Base-by-base conservation (phyloP, 2,888 invertebrate genomes). In the Polymixis lichenea region DNA sequence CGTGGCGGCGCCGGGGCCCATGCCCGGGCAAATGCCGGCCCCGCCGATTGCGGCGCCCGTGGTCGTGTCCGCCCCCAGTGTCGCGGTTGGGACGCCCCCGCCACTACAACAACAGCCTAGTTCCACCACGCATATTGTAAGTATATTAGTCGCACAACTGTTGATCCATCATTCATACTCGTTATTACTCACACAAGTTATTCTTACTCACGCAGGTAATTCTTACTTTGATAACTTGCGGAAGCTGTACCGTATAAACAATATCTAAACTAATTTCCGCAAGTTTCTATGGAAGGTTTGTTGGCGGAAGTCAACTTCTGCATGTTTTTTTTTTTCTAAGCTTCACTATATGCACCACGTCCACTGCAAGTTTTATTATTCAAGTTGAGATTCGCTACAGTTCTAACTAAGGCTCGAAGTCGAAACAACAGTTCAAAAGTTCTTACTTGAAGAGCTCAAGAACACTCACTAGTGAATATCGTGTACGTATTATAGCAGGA, bases 1-100 rank as follows among this genome's bases (percentile, higher is more conserved):
- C 76, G 88, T 94, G 60, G 94, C 96, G 7, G 90, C 92, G n/a
- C 93, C 93, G 56, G 91, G 91, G 0, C 92, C 91, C 25, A 90
- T 95, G 76, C 87, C 91, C 19, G 89, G 89, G 13, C 93, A 90
- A 73, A 91, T 94, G 91, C 90, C 93, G 0, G 75, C 91, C 5
- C 90, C 92, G 2, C 80, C 91, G 3, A 90, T 86, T 25, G 80
- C 88, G 2, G 79, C 90, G 13, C 91, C 91, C 1, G 89, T 90
- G n/a, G 88, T 92, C 4, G 89, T 94, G 15, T 92, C 95, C 0
- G 90, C 93, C 7, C 73, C 89, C 75, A 75, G 83, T 78, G 78
- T 90, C 1, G 84, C 89, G 5, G 84, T 91, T 0, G 77, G 88
- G 3, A 80, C 90, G 0, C 88, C 88, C 22, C 88, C 91, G 11